phyloP scores from a whole-genome alignment of 2,797 vertebrate species.

The Melanotaenia parkinsoni region DNA sequence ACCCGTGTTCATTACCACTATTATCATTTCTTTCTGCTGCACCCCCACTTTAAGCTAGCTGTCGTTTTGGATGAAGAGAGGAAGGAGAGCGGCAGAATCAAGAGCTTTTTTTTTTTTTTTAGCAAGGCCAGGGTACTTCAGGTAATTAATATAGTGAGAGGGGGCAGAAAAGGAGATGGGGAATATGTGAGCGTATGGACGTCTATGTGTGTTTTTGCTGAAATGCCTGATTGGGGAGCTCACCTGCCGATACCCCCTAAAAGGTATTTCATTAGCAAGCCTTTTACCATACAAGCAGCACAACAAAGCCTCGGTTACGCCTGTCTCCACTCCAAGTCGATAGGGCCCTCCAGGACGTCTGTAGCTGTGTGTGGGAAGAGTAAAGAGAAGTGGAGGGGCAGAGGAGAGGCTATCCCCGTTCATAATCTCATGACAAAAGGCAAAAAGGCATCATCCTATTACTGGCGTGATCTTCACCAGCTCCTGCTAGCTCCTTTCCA shows the following conservation, averaged over 20 bases:
- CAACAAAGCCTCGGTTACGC: constrained; percentile 85
- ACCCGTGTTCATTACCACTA: constrained; percentile 73
- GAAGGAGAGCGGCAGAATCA: constrained; percentile 67
- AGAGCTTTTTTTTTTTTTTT: constrained; percentile 70
- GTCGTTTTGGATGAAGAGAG: constrained; percentile 61
- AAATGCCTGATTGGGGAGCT: constrained; percentile 85
- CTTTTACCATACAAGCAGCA: constrained; percentile 83
- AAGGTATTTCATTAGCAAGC: constrained; percentile 93
- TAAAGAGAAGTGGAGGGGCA: constrained; percentile 71
- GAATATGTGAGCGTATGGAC: constrained; percentile 62
- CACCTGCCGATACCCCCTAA: constrained; percentile 93
- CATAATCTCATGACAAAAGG: constrained; percentile 99
- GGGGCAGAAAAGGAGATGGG: constrained; percentile 89
- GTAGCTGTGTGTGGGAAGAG: constrained; percentile 66
- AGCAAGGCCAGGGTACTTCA: constrained; percentile 87
- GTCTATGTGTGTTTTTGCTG: constrained; percentile 69
- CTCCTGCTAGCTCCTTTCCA: constrained; percentile 96
- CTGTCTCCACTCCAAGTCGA: constrained; percentile 94
- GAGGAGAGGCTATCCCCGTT: constrained; percentile 91
- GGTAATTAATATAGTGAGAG: constrained; percentile 92
- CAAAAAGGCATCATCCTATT: constrained; percentile 99
- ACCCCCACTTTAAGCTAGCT: constrained; percentile 70
- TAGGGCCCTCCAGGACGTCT: constrained; percentile 90
- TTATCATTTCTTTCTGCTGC: constrained; percentile 72
- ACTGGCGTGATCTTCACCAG: constrained; percentile 96